A percentile compares a stretch with the other conserved stretches of the same genome.
These are phyloP conservation scores for Hydrocynus forskahlii DNA, from an alignment of 2,797 vertebrate genomes.

Conservation along the genomic window DNA sequence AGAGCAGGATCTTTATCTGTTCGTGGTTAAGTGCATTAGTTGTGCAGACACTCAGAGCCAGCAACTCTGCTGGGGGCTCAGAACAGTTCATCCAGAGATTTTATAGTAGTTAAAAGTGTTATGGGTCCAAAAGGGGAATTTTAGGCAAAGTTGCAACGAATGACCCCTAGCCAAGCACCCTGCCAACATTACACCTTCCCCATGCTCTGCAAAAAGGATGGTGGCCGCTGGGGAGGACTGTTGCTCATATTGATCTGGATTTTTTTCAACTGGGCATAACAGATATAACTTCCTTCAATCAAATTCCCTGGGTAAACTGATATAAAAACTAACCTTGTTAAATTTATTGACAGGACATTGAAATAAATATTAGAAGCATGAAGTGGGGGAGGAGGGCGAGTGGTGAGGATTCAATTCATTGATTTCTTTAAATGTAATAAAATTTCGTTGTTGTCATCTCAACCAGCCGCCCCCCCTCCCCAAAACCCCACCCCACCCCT, in stretches of 20 bases:
- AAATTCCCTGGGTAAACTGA: conserved; percentile 84
- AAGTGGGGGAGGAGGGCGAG: conserved; percentile 76
- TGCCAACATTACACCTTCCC: conserved; percentile 58
- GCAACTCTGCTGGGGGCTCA: neutral
- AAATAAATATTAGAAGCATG: conserved; percentile 91
- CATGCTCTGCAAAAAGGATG: conserved; percentile 45
- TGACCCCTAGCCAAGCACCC: conserved; percentile 37
- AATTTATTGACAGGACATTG: conserved; percentile 94
- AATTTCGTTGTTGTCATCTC: conserved; percentile 77
- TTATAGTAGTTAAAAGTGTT: neutral
- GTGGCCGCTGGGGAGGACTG: conserved; percentile 1
- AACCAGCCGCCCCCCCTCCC: no score
- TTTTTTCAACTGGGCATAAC: conserved; percentile 86
- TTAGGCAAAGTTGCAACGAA: conserved; percentile 49
- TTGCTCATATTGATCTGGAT: conserved; percentile 69
- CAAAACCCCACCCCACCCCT: conserved; percentile 28
- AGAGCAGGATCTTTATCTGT: neutral
- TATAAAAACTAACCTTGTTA: conserved; percentile 92
- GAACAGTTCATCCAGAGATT: no score
- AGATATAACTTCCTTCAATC: conserved; percentile 87
- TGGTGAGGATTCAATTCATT: conserved; percentile 84
- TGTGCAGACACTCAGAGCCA: neutral
- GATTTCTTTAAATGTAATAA: conserved; percentile 86
- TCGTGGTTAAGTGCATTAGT: neutral
- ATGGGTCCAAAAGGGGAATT: conserved; percentile 44